Evolutionary conservation across 2,888 invertebrate genomes (phyloP), one percentile per base, ranked within the genome.

Genomic region (Zele albiditarsus): DNA sequence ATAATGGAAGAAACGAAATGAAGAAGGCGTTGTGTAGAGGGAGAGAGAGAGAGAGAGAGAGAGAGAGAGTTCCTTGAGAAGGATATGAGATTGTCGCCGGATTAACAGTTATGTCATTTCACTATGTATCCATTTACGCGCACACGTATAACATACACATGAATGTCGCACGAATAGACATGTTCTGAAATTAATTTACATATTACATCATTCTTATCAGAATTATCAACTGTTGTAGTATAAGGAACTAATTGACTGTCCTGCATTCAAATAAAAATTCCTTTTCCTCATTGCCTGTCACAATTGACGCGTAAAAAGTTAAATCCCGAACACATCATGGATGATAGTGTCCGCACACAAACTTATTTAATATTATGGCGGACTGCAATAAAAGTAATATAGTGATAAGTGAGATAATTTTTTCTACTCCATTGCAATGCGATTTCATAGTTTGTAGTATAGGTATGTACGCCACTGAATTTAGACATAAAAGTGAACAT

Each of bases 81-180:
- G 28, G 20, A 58, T 49, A 68, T 28, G 42, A 69, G 57, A 69
- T 74, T 74, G 74, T 74, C 74, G 62, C 16, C 38, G 69, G 65
- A 74, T 74, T 53, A 74, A 74, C 74, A 67, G 69, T 74, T 74
- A 74, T 69, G 46, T 74, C 69, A 74, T 62, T 63, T 69, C 62
- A 74, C 69, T 53, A 69, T 62, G 25, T 53, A 31, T 33, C 8
- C 3, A 38, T 12, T 20, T 20, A 31, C 28, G n/a, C 28, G 8
- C 46, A 5, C 8, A 46, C 4, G 14, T 23, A 16, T 23, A 6
- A 25, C 14, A 60, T 6, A 23, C 16, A 25, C 16, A 25, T 60
- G 8, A 3, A 28, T 62, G 16, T 27, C 2, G 12, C n/a, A 62
- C 28, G 31, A 25, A 28, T 27, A 31, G 3, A 60, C 20, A 62